phyloP scores from a whole-genome alignment of 2,888 invertebrate genomes.

The Cephalotes varians region DNA sequence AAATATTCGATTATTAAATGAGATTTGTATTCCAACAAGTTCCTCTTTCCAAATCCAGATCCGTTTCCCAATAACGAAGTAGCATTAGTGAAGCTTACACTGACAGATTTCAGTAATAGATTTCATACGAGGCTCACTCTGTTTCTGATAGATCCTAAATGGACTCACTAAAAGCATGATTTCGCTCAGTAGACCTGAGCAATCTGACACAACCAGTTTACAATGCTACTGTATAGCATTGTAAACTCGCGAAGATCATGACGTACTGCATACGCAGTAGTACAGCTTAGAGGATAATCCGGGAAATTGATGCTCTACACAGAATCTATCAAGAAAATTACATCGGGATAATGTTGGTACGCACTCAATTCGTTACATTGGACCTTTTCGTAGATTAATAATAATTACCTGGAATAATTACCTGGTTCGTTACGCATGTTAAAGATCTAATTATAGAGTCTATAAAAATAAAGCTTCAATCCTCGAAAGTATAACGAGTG shows the following conservation, averaged over 20 bases:
- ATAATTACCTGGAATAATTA: not conserved
- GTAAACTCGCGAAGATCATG: not conserved
- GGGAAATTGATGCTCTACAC: conserved; percentile 19
- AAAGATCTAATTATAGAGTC: conserved; percentile 14
- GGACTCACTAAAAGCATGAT: conserved; percentile 28
- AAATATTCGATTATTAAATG: conserved; percentile 30
- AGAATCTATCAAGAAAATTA: conserved; percentile 2
- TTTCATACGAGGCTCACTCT: conserved; percentile 6
- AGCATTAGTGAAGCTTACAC: not conserved
- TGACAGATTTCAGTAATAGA: not conserved
- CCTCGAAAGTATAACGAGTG: not conserved
- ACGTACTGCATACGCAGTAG: not conserved
- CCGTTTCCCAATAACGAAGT: not conserved
- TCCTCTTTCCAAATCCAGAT: not conserved
- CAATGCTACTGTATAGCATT: not conserved
- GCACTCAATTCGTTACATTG: not conserved
- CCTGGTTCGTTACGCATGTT: conserved; percentile 8
- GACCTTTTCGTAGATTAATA: not conserved
- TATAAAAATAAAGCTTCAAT: conserved; percentile 7
- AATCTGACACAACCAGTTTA: not conserved
- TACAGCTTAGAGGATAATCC: conserved; percentile 11
- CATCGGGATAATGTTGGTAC: not conserved
- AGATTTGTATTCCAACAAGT: conserved; percentile 6
- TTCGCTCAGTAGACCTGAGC: not conserved
- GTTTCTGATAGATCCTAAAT: conserved; percentile 16